Percentiles rank a stretch among this genome's conserved stretches.
phyloP scores from a whole-genome alignment of 2,113 vertebrate species.

The Tursiops truncatus region DNA sequence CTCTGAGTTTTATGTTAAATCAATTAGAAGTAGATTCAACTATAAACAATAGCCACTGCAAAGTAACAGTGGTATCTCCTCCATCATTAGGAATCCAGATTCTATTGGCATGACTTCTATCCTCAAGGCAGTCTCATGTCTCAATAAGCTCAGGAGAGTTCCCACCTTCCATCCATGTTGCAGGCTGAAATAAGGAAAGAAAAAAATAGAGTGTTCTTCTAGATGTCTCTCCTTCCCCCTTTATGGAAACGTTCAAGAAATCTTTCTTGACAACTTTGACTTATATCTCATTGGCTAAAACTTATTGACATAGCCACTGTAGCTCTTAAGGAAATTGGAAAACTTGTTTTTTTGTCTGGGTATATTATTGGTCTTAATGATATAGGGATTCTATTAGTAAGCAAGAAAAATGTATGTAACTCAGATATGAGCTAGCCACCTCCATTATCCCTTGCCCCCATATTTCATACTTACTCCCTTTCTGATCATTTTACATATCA shows the following conservation, averaged over 20 bases:
- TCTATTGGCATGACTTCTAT: neutral
- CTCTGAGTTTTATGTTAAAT: neutral
- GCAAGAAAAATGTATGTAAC: neutral
- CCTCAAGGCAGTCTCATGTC: neutral
- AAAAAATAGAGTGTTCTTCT: neutral
- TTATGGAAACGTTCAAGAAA: neutral
- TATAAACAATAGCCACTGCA: neutral
- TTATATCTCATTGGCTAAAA: neutral
- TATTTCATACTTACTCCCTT: neutral
- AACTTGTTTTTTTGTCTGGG: neutral
- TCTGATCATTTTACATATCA: neutral
- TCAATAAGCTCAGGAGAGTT: neutral
- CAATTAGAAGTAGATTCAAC: neutral
- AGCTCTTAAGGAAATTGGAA: neutral
- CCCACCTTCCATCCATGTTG: neutral
- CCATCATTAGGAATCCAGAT: neutral
- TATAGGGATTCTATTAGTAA: neutral
- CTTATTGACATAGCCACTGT: neutral
- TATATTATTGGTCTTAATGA: neutral
- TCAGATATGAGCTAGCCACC: neutral
- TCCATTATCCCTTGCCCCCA: neutral
- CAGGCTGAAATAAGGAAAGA: neutral
- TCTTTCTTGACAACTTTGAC: neutral
- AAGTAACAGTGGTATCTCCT: neutral
- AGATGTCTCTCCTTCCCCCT: neutral